Evolutionary conservation across 2,888 invertebrate genomes (phyloP).

Genomic region (Cybosia mesomella): DNA sequence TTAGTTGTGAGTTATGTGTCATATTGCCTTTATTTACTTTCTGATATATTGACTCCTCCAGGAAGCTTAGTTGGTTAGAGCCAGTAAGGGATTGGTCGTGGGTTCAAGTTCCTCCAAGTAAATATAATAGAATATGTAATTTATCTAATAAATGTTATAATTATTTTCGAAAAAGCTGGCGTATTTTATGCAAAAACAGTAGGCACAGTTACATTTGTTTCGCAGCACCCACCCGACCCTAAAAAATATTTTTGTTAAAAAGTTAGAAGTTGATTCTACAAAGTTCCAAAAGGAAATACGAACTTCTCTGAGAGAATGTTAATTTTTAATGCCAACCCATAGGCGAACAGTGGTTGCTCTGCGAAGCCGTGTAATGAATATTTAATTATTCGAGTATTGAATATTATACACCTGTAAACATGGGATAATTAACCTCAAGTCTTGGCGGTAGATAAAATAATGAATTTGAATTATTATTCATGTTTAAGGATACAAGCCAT

Average conservation of each 20-base stretch:
- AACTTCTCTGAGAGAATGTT: constrained; percentile 23
- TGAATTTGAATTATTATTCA: constrained; percentile 18
- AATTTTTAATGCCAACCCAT: constrained; percentile 18
- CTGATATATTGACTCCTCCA: too few relatives aligned
- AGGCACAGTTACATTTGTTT: background rate
- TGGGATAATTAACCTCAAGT: constrained; percentile 12
- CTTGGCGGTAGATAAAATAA: constrained; percentile 9
- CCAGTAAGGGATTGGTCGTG: too few relatives aligned
- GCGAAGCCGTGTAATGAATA: constrained; percentile 19
- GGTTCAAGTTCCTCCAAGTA: too few relatives aligned
- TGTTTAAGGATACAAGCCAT: background rate
- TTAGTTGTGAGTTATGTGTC: too few relatives aligned
- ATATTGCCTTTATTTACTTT: too few relatives aligned
- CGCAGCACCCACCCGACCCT: background rate
- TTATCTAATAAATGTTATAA: background rate
- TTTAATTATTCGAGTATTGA: constrained; percentile 14
- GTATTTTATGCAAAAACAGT: background rate
- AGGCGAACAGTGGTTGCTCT: background rate
- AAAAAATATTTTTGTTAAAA: constrained; percentile 32
- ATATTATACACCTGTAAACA: constrained; percentile 16
- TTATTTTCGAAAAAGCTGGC: too few relatives aligned
- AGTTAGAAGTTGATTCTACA: constrained; percentile 32
- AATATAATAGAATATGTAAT: too few relatives aligned
- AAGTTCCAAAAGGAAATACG: constrained; percentile 25
- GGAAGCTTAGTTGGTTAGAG: too few relatives aligned